Evolutionary conservation across 2,113 vertebrate species (phyloP).

Genomic region (Sinocyclocheilus rhinocerous): DNA sequence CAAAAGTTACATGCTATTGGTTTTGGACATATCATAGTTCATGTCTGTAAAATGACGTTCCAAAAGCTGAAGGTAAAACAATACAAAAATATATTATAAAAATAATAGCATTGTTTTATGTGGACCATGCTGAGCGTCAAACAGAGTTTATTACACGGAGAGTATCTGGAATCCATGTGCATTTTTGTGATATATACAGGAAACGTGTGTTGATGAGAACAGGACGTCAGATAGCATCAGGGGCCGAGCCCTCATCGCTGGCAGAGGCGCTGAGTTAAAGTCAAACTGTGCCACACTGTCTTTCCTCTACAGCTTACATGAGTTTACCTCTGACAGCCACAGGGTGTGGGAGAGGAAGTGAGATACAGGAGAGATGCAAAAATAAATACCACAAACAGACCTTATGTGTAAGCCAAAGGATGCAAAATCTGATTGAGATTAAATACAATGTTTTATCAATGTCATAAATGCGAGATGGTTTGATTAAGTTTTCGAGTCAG

Average conservation of each 20-base stretch:
- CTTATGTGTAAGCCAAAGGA: background rate
- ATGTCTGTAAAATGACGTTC: too few species aligned
- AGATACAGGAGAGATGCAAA: conserved; percentile 3
- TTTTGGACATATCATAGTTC: too few species aligned
- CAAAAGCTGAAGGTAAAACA: background rate
- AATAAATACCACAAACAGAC: conserved; percentile 2
- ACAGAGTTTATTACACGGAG: background rate
- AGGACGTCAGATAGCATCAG: conserved; percentile 28
- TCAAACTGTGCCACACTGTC: background rate
- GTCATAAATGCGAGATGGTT: background rate
- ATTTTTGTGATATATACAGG: background rate
- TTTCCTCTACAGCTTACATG: background rate
- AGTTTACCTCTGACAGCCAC: conserved; percentile 10
- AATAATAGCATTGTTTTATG: background rate
- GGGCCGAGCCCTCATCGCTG: background rate
- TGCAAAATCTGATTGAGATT: conserved; percentile 15
- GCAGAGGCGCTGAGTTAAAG: background rate
- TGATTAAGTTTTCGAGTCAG: background rate
- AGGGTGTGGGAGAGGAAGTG: conserved; percentile 24
- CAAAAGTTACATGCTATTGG: too few species aligned
- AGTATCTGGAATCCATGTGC: background rate
- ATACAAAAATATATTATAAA: background rate
- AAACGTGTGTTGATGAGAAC: conserved; percentile 19
- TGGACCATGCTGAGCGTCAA: background rate
- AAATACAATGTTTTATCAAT: conserved; percentile 22